These are phyloP conservation scores for Nomada fucata DNA, from an alignment of 2,888 invertebrate genomes.

Conservation along the genomic window DNA sequence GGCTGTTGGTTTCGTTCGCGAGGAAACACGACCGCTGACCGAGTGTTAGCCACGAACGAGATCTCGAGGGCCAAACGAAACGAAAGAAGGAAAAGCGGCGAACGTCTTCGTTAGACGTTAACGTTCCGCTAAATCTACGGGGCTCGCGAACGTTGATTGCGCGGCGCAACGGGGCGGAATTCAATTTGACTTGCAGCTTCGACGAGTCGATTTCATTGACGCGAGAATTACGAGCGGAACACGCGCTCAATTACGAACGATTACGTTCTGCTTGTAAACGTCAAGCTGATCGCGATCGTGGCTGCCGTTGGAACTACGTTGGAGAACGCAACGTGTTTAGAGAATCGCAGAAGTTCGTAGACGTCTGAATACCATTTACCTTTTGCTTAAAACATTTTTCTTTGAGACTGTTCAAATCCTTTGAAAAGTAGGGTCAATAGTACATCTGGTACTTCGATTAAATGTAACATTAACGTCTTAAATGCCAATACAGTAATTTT, in stretches of 20 bases:
- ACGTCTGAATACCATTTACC: too few species aligned
- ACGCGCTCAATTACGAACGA: constrained; percentile 52
- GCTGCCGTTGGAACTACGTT: background rate
- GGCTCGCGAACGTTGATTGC: constrained; percentile 30
- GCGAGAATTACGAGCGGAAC: constrained; percentile 33
- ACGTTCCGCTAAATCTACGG: background rate
- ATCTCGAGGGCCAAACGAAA: background rate
- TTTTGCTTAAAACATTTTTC: too few species aligned
- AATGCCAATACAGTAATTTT: too few species aligned
- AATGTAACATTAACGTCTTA: too few species aligned
- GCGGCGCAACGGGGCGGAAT: background rate
- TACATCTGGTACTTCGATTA: too few species aligned
- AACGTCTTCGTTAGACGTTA: background rate
- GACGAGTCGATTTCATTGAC: constrained; percentile 50
- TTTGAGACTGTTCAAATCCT: too few species aligned
- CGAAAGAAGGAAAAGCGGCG: too few species aligned
- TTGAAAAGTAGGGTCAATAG: too few species aligned
- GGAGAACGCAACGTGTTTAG: background rate
- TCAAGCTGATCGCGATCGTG: constrained; percentile 21
- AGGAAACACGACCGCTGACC: constrained; percentile 35
- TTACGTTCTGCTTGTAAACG: constrained; percentile 46
- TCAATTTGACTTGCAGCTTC: constrained; percentile 42
- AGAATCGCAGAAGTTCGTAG: background rate
- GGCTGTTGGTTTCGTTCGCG: background rate
- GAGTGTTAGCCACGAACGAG: constrained; percentile 15